Base-by-base conservation (phyloP, 2,888 invertebrate genomes). In the Eilema depressum region DNA sequence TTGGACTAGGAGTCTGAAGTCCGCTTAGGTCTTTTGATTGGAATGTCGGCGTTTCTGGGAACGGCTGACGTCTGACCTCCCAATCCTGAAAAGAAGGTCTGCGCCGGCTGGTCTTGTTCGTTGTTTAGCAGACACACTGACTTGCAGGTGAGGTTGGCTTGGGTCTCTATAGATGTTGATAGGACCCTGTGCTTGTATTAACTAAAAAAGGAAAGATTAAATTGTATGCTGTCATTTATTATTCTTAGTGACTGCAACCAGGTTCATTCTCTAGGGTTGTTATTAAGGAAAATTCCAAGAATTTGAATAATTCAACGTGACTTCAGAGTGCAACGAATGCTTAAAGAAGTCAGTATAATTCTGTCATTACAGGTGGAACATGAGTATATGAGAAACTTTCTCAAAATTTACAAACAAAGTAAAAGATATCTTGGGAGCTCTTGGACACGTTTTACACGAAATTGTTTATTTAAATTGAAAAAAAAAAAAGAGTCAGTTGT, bases 291-390 rank as follows among this genome's bases (percentile, higher is more conserved):
- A 82, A 86, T 83, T 79, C 68, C 75, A 85, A 76, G 79, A 79
- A 74, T 83, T 88, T 82, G 84, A 88, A 88, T 88, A 81, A 88
- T 88, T 88, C 86, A 88, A 82, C 72, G 74, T 78, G 79, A 84
- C 82, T 84, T 78, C 78, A 76, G 73, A 74, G 76, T 77, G 84
- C 81, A 83, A 81, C 80, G 86, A 85, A 87, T 87, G 85, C 85
- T 83, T 82, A 85, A 82, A 81, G 76, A 82, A 82, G 83, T 78
- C 77, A 69, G 89, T 87, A 89, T 89, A 88, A 89, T 89, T 87
- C 77, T 67, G 70, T 77, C 86, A 82, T 88, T 86, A 73, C 81
- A 82, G 80, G 82, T 79, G 75, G 68, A 73, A 70, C 70, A 64
- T 56, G 33, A 69, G 68, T 83, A 57, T 20, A 83, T 76, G 81